Evolutionary conservation across 2,888 invertebrate species (phyloP).

Genomic region (Lochmaea capreae): DNA sequence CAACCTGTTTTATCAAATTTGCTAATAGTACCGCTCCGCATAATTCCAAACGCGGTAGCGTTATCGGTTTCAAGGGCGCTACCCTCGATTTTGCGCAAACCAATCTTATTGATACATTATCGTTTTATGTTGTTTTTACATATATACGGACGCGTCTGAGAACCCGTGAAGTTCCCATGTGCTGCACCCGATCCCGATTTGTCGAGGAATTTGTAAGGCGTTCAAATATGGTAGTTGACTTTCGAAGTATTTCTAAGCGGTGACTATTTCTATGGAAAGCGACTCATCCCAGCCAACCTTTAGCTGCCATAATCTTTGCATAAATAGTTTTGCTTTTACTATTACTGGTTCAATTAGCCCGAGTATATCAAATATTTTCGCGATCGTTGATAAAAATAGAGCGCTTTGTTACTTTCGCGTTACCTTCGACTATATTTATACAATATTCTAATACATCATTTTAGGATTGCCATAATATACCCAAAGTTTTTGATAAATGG

Average conservation of each 20-base stretch:
- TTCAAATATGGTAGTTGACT: slow-evolving; percentile 20
- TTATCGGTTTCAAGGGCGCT: slow-evolving; percentile 35
- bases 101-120: slow-evolving; percentile 9
- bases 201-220: slow-evolving; percentile 34
- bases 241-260: slow-evolving; percentile 23
- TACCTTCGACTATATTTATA: slow-evolving; percentile 2
- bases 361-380: slow-evolving; percentile 45
- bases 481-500: slow-evolving; percentile 37
- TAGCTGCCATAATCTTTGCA: slow-evolving; percentile 31
- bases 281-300: slow-evolving; percentile 3
- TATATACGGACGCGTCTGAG: slow-evolving; percentile 41
- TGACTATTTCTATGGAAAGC: not conserved
- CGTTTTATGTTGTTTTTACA: slow-evolving; percentile 21
- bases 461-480: slow-evolving; percentile 39
- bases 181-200: slow-evolving; percentile 21
- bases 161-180: slow-evolving; percentile 42
- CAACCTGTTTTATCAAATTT: not conserved
- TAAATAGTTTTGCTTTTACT: slow-evolving; percentile 42
- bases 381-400: slow-evolving; percentile 38
- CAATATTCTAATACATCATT: slow-evolving; percentile 38
- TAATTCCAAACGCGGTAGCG: slow-evolving; percentile 32
- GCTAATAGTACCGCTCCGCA: slow-evolving; percentile 24
- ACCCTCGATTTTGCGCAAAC: slow-evolving; percentile 35
- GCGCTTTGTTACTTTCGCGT: slow-evolving; percentile 37
- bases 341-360: slow-evolving; percentile 42